Evolutionary conservation across 2,113 vertebrate genomes (phyloP).

Genomic region (Clarias magur): DNA sequence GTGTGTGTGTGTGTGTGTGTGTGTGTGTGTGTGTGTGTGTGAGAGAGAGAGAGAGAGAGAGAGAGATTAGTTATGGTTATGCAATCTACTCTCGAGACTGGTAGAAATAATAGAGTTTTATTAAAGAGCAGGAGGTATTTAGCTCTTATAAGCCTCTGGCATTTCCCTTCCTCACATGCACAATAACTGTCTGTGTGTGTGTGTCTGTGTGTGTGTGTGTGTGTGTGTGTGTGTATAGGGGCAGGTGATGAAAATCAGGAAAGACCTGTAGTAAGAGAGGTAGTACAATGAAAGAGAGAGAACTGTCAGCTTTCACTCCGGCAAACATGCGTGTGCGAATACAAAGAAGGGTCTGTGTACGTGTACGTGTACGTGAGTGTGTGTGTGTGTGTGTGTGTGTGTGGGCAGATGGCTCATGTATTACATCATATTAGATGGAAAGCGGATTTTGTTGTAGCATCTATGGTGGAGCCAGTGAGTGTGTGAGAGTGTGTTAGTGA

Average conservation of each 20-base stretch:
- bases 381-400: background rate
- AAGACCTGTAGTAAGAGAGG: background rate
- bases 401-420: background rate
- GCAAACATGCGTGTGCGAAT: background rate
- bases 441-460: background rate
- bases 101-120: background rate
- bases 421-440: slow-evolving; percentile 10
- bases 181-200: slow-evolving; percentile 1
- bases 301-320: background rate
- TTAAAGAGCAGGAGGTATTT: slow-evolving; percentile 17
- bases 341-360: background rate
- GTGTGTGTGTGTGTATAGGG: background rate
- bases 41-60: too few relatives aligned
- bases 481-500: background rate
- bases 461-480: background rate
- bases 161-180: background rate
- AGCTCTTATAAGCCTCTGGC: slow-evolving; percentile 15
- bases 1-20: too few relatives aligned
- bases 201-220: background rate
- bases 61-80: background rate
- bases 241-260: background rate
- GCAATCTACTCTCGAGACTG: background rate
- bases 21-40: too few relatives aligned
- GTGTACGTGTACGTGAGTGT: background rate
- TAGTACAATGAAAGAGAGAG: background rate